Percentiles rank a stretch among this genome's conserved stretches.
These are phyloP conservation scores for Aythya baeri DNA, from an alignment of 2,113 vertebrate species.

Conservation along the genomic window DNA sequence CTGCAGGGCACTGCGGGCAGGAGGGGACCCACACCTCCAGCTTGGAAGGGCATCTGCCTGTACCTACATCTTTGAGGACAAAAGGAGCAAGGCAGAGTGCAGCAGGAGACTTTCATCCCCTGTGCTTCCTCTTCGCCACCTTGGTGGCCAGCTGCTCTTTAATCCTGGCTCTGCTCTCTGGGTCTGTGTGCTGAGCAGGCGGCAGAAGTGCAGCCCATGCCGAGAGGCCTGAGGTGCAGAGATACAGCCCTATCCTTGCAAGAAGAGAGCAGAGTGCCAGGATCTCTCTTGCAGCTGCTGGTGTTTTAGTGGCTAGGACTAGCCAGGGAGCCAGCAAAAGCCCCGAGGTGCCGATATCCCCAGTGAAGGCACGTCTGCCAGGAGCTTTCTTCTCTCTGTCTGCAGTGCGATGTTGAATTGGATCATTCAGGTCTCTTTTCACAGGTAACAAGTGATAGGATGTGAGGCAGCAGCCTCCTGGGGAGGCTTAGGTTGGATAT, in stretches of 20 bases:
- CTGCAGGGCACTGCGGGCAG: background rate
- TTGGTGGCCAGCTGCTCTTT: background rate
- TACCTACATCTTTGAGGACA: background rate
- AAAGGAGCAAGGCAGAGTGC: background rate
- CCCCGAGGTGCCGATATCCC: too few species aligned
- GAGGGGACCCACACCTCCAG: background rate
- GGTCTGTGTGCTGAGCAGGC: rapidly evolving
- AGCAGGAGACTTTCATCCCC: background rate
- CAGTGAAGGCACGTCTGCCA: background rate
- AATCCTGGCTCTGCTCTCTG: background rate
- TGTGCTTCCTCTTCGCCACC: background rate
- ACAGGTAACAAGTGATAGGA: too few species aligned
- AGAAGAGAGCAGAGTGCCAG: background rate
- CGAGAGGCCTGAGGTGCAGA: background rate
- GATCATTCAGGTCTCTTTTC: background rate
- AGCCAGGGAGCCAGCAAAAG: background rate
- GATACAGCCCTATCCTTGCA: background rate
- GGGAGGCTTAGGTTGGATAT: too few species aligned
- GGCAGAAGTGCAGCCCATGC: background rate
- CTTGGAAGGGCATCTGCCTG: background rate
- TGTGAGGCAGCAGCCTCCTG: too few species aligned
- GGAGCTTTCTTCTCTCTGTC: background rate
- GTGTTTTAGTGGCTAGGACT: background rate
- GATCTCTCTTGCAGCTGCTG: background rate
- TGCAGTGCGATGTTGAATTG: background rate